These are phyloP conservation scores for Lathronympha strigana DNA, from an alignment of 2,888 invertebrate genomes.

Conservation along the genomic window DNA sequence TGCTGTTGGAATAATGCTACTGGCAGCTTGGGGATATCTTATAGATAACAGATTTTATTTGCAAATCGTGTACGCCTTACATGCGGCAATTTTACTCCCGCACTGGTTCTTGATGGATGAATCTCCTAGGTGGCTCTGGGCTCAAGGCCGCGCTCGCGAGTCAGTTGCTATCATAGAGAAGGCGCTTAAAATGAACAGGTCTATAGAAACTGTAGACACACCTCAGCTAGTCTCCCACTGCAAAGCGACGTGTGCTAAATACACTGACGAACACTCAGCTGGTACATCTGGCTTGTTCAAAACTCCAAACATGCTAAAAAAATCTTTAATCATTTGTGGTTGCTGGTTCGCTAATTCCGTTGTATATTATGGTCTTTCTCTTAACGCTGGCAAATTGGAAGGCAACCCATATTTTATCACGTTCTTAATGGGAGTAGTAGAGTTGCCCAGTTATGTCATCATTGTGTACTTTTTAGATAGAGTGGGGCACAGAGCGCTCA, in stretches of 20 bases:
- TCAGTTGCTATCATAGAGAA: conserved; percentile 90
- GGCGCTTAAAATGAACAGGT: conserved; percentile 88
- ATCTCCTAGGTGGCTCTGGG: conserved; percentile 95
- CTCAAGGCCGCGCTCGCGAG: conserved; percentile 89
- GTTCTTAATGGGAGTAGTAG: conserved; percentile 91
- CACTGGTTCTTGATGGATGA: conserved; percentile 95
- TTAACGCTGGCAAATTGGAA: conserved; percentile 90
- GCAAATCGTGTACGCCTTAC: conserved; percentile 91
- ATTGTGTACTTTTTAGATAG: conserved; percentile 90
- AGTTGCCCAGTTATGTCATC: conserved; percentile 90
- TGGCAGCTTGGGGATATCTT: conserved; percentile 92
- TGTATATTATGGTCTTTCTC: conserved; percentile 92
- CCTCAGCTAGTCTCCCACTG: conserved; percentile 86
- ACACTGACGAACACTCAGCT: conserved; percentile 78
- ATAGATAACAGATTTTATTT: conserved; percentile 89
- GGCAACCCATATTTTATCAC: conserved; percentile 92
- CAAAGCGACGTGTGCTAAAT: conserved; percentile 78
- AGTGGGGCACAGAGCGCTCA: conserved; percentile 90
- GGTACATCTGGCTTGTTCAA: conserved; percentile 90
- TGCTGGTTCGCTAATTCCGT: conserved; percentile 95
- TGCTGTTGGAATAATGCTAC: conserved; percentile 91
- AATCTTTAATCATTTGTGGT: conserved; percentile 91
- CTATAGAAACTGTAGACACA: conserved; percentile 85
- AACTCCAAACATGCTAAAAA: conserved; percentile 90
- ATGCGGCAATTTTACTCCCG: conserved; percentile 88